These are phyloP conservation scores for Caenorhabditis auriculariae DNA, from an alignment of 2,888 invertebrate species.

Conservation along the genomic window DNA sequence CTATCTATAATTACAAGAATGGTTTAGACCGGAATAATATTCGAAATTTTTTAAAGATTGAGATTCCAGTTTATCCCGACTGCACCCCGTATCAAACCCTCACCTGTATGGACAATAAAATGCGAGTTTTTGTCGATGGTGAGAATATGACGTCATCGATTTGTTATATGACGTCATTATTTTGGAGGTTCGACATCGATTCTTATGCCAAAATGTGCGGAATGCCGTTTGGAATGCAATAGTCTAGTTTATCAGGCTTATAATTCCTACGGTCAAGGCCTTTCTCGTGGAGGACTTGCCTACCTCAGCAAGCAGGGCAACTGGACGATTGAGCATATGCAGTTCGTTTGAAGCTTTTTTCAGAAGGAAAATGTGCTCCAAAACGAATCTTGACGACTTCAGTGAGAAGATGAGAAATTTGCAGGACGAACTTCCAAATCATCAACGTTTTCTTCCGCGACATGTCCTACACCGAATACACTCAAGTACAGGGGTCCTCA, in stretches of 20 bases:
- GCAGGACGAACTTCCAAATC: conserved; percentile 47
- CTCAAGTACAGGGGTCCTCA: conserved; percentile 48
- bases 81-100: conserved; percentile 40
- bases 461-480: conserved; percentile 56
- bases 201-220: conserved; percentile 35
- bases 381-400: background rate
- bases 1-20: conserved; percentile 38
- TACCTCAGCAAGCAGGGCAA: conserved; percentile 42
- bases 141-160: background rate
- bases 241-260: conserved; percentile 54
- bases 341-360: conserved; percentile 12
- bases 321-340: conserved; percentile 33
- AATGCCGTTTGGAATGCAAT: conserved; percentile 34
- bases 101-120: conserved; percentile 32
- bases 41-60: background rate
- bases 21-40: background rate
- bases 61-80: conserved; percentile 31
- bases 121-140: conserved; percentile 14
- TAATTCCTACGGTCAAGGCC: conserved; percentile 57
- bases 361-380: background rate
- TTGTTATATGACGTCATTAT: background rate
- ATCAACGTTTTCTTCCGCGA: conserved; percentile 58
- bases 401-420: conserved; percentile 9
- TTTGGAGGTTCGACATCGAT: too few relatives aligned
- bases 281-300: conserved; percentile 46